Evolutionary conservation across 2,888 invertebrate species (phyloP).

Genomic region (Zygogramma bicolorata): DNA sequence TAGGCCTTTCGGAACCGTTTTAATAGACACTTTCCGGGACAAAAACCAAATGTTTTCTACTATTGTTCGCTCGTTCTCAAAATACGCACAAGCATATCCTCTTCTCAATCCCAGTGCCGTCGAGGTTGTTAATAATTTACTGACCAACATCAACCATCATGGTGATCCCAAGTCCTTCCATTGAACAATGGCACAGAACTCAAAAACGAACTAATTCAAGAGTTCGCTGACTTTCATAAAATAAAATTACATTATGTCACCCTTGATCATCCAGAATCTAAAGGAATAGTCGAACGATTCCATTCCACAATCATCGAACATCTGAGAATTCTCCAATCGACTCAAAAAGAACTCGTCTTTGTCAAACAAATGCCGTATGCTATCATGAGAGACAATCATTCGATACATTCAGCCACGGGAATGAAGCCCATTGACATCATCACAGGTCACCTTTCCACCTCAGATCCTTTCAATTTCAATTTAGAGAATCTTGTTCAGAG

Average conservation of each 20-base stretch:
- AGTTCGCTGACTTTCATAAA: background rate
- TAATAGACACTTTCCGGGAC: conserved; percentile 6
- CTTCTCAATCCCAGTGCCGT: background rate
- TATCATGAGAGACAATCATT: background rate
- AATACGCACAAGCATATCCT: conserved; percentile 1
- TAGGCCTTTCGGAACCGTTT: conserved; percentile 4
- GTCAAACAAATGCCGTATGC: background rate
- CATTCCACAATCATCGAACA: background rate
- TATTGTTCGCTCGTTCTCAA: background rate
- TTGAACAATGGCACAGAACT: background rate
- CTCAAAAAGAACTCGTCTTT: background rate
- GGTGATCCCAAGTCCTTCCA: background rate
- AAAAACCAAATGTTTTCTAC: background rate
- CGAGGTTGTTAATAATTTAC: background rate
- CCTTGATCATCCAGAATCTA: conserved; percentile 4
- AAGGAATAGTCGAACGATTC: background rate
- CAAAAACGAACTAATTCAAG: background rate
- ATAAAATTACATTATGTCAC: conserved; percentile 1
- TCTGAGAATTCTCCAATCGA: background rate
- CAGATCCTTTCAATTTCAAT: too few species aligned
- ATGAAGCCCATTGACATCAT: too few species aligned
- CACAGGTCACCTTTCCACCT: too few species aligned
- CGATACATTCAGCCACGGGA: too few species aligned
- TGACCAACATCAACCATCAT: background rate
- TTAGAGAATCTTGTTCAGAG: too few species aligned